A percentile compares a stretch with the other conserved stretches of the same genome.
Conservation (phyloP, 2,888 invertebrate genomes). For the Ochropleura leucogaster region DNA sequence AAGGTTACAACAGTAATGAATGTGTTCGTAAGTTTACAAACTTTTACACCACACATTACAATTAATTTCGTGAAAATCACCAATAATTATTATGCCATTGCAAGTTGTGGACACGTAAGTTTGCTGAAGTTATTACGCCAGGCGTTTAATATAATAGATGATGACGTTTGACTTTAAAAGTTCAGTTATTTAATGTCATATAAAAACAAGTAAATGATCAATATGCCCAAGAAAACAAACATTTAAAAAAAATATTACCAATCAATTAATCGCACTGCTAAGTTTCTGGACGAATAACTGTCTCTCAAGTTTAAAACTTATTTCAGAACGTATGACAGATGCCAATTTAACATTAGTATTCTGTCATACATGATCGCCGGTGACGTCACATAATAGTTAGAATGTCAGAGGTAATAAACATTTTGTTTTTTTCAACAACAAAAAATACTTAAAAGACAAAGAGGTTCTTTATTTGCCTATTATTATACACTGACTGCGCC, state of each 20-base stretch:
- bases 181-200: background rate
- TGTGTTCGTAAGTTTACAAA: background rate
- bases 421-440: slow-evolving; percentile 11
- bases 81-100: background rate
- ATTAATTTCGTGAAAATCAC: too few species aligned
- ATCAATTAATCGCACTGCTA: background rate
- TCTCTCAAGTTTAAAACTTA: background rate
- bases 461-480: background rate
- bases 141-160: slow-evolving; percentile 10
- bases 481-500: background rate
- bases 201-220: background rate
- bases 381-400: slow-evolving; percentile 44
- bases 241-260: too few species aligned
- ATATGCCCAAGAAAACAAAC: too few species aligned
- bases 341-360: slow-evolving; percentile 15
- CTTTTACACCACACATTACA: background rate
- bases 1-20: background rate
- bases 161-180: background rate
- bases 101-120: background rate
- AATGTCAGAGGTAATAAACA: slow-evolving; percentile 40
- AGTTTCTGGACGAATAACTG: slow-evolving; percentile 27
- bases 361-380: background rate
- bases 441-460: background rate
- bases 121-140: slow-evolving; percentile 13
- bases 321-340: slow-evolving; percentile 44